phyloP scores from a whole-genome alignment of 2,113 vertebrate species.

The Oceanites oceanicus region DNA sequence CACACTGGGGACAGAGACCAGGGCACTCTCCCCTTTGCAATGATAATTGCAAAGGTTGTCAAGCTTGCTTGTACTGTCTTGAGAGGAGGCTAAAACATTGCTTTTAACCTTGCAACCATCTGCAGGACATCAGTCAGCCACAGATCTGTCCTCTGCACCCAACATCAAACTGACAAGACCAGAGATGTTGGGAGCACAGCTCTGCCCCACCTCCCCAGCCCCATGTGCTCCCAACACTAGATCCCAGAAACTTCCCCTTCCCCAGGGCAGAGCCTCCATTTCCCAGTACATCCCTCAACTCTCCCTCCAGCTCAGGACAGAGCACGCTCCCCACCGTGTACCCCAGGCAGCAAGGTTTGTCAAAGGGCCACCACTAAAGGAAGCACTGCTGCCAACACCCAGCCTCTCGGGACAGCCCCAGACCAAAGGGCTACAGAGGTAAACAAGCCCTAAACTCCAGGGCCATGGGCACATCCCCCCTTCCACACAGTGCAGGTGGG shows the following conservation, averaged over 20 bases:
- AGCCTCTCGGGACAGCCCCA: not conserved
- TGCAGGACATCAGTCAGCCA: not conserved
- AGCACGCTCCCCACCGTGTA: not conserved
- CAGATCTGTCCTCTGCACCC: not conserved
- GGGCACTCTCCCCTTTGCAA: not conserved
- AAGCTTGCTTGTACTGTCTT: not conserved
- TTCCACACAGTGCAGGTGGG: not conserved
- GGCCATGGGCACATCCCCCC: not conserved
- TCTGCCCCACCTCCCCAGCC: not conserved
- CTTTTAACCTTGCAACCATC: not conserved
- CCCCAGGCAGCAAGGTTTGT: not conserved
- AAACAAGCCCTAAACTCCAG: not conserved
- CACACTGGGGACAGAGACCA: fast-evolving
- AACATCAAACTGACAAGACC: not conserved
- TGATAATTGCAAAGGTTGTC: not conserved
- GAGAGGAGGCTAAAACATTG: not conserved
- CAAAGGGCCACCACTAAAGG: not conserved
- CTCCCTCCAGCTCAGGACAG: not conserved
- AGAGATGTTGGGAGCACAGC: not conserved
- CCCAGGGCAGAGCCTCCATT: not conserved
- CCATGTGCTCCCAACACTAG: not conserved
- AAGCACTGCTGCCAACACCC: not conserved
- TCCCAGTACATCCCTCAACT: not conserved
- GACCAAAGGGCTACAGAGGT: not conserved
- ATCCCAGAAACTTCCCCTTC: not conserved